Conservation (phyloP, 2,113 vertebrate species). For the Pheucticus melanocephalus region DNA sequence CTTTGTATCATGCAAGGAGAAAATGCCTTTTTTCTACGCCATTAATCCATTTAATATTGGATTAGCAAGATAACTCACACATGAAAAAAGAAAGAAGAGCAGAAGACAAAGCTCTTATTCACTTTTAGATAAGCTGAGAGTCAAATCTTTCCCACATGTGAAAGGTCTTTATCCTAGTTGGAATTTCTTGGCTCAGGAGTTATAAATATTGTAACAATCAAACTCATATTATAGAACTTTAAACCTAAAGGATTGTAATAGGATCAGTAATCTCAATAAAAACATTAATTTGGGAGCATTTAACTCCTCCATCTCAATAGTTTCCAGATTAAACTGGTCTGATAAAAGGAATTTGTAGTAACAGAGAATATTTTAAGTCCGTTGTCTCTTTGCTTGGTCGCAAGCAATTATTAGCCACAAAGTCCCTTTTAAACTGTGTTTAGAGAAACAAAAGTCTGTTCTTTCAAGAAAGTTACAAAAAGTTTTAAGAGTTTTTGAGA, state of each 20-base stretch:
- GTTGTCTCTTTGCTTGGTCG: background rate
- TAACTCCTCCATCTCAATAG: background rate
- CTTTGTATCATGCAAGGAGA: background rate
- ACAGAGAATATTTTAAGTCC: background rate
- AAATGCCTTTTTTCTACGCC: background rate
- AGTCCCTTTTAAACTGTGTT: background rate
- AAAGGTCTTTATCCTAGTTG: background rate
- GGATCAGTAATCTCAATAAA: background rate
- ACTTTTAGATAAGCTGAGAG: background rate
- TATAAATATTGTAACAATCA: background rate
- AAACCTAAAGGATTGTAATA: background rate
- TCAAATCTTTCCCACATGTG: background rate
- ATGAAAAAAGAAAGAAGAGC: background rate
- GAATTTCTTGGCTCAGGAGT: background rate
- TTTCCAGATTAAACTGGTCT: background rate
- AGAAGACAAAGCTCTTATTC: background rate
- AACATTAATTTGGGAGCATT: background rate
- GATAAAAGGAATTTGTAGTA: background rate
- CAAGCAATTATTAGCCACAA: background rate
- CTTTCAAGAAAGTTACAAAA: background rate
- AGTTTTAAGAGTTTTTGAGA: background rate
- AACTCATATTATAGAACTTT: background rate
- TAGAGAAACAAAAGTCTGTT: background rate
- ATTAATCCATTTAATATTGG: slow-evolving; percentile 23
- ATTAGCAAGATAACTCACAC: slow-evolving; percentile 1